Percentiles rank a stretch among this genome's conserved stretches.
Conservation (phyloP, 2,888 invertebrate species). For the Dasysyrphus tricinctus region DNA sequence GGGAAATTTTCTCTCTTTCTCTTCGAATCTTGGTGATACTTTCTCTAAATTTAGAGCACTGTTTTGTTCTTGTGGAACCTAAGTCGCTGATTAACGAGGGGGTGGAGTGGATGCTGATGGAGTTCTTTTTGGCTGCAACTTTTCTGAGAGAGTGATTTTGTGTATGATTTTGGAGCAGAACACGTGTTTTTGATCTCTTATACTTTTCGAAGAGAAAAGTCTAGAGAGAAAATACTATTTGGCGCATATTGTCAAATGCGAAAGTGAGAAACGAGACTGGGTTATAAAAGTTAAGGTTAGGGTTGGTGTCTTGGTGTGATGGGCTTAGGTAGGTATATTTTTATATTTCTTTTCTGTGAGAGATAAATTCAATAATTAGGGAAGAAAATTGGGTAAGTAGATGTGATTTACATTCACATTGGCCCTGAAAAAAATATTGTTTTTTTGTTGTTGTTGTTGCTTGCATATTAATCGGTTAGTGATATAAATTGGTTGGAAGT, state of each 20-base stretch:
- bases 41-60: slow-evolving; percentile 39
- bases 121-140: background rate
- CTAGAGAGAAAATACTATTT: slow-evolving; percentile 1
- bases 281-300: slow-evolving; percentile 33
- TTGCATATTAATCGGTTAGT: slow-evolving; percentile 22
- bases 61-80: slow-evolving; percentile 57
- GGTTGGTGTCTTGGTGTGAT: background rate
- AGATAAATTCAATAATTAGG: slow-evolving; percentile 51
- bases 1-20: slow-evolving; percentile 37
- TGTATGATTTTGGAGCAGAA: slow-evolving; percentile 34
- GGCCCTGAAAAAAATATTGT: slow-evolving; percentile 32
- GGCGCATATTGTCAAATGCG: slow-evolving; percentile 1
- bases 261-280: background rate
- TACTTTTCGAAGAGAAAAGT: slow-evolving; percentile 10
- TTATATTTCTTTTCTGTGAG: slow-evolving; percentile 2
- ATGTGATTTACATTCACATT: slow-evolving; percentile 41
- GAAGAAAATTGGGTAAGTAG: slow-evolving; percentile 24
- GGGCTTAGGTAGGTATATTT: background rate
- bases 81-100: slow-evolving; percentile 10
- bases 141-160: background rate
- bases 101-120: slow-evolving; percentile 24
- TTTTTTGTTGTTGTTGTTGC: slow-evolving; percentile 1
- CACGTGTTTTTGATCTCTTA: slow-evolving; percentile 62
- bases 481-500: background rate
- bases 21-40: slow-evolving; percentile 10